phyloP scores from a whole-genome alignment of 2,888 invertebrate genomes.

The Microplitis deprimator region DNA sequence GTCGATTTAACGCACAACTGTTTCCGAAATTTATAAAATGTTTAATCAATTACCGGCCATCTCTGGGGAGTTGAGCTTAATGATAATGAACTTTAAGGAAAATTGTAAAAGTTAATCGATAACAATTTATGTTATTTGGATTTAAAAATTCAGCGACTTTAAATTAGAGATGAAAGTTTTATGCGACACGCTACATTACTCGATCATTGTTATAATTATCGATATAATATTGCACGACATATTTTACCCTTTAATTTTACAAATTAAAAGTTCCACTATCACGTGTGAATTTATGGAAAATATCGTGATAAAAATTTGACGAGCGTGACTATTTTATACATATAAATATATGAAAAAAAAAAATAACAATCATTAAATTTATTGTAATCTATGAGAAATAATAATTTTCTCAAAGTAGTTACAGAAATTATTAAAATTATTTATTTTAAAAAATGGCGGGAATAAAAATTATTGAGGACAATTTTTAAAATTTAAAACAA shows the following conservation, averaged over 20 bases:
- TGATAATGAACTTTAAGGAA: not conserved
- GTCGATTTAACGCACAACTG: conserved; percentile 50
- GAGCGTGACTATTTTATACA: not conserved
- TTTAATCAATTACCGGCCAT: not conserved
- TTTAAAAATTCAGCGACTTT: no score
- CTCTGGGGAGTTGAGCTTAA: not conserved
- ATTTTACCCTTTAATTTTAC: conserved; percentile 20
- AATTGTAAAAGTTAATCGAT: conserved; percentile 5
- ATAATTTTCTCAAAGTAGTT: no score
- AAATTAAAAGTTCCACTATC: conserved; percentile 25
- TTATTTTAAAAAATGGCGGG: no score
- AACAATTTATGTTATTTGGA: no score
- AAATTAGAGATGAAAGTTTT: not conserved
- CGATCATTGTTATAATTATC: conserved; percentile 58
- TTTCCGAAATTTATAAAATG: conserved; percentile 17
- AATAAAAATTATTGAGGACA: no score
- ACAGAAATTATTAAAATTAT: no score
- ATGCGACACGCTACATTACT: conserved; percentile 35
- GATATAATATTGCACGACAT: conserved; percentile 41
- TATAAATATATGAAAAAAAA: no score
- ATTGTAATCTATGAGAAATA: no score
- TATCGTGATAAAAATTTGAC: not conserved
- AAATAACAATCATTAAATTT: no score
- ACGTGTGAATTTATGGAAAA: conserved; percentile 26
- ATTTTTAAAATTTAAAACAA: no score